These are phyloP conservation scores for Lepilemur ruficaudatus DNA, from an alignment of 2,797 vertebrate species.

Conservation along the genomic window DNA sequence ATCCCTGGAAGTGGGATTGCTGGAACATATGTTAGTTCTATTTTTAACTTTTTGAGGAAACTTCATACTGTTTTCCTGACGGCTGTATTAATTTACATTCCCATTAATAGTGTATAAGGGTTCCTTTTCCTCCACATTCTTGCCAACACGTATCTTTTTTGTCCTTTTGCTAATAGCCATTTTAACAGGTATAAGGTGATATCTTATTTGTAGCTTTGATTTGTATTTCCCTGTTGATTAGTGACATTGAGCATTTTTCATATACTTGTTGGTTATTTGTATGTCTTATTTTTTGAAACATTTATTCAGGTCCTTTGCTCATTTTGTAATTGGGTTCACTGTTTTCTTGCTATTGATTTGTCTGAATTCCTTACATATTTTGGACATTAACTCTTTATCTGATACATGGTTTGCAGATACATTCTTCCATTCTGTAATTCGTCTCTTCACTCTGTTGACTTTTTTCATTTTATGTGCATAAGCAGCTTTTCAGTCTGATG, in stretches of 20 bases:
- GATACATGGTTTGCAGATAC: background rate
- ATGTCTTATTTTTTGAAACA: background rate
- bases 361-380: background rate
- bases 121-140: background rate
- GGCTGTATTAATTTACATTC: background rate
- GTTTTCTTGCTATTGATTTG: background rate
- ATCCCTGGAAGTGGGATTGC: background rate
- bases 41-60: background rate
- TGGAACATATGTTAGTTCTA: background rate
- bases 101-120: background rate
- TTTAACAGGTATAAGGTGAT: background rate
- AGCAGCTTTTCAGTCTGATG: background rate
- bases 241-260: background rate
- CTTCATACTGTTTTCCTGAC: background rate
- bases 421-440: background rate
- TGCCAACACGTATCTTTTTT: background rate
- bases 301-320: background rate
- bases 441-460: background rate
- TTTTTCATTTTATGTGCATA: background rate
- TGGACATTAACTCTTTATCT: background rate
- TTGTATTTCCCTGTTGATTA: background rate
- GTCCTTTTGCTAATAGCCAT: background rate
- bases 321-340: background rate
- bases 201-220: background rate
- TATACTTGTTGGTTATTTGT: background rate